Percentiles rank a stretch among this genome's conserved stretches.
Evolutionary conservation across 2,113 vertebrate genomes (phyloP).

Genomic region (Dicentrarchus labrax): DNA sequence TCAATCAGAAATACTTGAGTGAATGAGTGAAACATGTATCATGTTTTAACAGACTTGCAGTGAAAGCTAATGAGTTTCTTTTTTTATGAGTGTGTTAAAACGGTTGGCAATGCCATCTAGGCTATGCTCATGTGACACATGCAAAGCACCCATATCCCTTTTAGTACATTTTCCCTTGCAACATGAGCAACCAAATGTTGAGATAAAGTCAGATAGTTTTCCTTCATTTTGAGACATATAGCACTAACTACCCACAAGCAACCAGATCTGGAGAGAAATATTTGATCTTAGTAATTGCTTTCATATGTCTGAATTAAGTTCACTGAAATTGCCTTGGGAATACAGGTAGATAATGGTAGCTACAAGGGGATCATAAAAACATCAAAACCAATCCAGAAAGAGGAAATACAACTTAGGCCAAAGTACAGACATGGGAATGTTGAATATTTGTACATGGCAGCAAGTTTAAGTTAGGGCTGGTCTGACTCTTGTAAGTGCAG

Average conservation of each 20-base stretch:
- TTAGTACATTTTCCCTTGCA: background rate
- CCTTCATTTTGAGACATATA: background rate
- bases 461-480: conserved; percentile 2
- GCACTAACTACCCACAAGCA: background rate
- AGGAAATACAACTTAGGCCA: conserved; percentile 54
- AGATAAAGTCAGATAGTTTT: conserved; percentile 15
- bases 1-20: background rate
- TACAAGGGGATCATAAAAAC: conserved; percentile 66
- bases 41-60: background rate
- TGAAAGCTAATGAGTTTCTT: background rate
- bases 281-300: background rate
- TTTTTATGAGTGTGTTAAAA: conserved; percentile 26
- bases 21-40: background rate
- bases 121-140: conserved; percentile 57
- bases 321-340: conserved; percentile 42
- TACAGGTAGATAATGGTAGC: background rate
- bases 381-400: conserved; percentile 60
- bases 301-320: conserved; percentile 6
- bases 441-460: conserved; percentile 16
- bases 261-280: conserved; percentile 3
- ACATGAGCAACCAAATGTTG: background rate
- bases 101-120: conserved; percentile 21
- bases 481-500: background rate
- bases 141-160: background rate
- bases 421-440: conserved; percentile 31